Conservation (phyloP, 2,113 vertebrate genomes). For the Protobothrops flavoviridis region DNA sequence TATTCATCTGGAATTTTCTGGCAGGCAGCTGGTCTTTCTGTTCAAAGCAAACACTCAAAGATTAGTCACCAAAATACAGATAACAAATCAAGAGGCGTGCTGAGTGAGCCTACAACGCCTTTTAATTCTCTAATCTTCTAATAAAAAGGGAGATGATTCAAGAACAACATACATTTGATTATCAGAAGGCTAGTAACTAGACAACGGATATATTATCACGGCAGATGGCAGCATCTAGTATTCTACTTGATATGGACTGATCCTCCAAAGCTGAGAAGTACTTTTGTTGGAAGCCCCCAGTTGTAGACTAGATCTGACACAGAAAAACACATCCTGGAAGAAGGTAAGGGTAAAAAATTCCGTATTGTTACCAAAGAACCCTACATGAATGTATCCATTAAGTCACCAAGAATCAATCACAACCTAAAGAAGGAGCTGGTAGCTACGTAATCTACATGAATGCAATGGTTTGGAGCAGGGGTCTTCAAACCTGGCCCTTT, state of each 20-base stretch:
- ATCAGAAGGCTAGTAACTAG: not conserved
- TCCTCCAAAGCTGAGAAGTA: not conserved
- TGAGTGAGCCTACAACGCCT: conserved; percentile 21
- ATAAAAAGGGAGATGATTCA: conserved; percentile 19
- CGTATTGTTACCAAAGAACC: not conserved
- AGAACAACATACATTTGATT: conserved; percentile 7
- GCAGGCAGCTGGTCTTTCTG: conserved; percentile 23
- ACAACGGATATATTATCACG: not conserved
- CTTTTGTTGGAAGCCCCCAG: not conserved
- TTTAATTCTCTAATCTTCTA: not conserved
- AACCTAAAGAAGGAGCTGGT: not conserved
- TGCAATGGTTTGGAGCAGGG: not conserved
- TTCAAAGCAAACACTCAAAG: conserved; percentile 32
- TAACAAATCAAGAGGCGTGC: not conserved
- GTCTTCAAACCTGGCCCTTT: no score
- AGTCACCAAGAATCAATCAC: not conserved
- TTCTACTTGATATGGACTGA: not conserved
- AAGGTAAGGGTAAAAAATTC: not conserved
- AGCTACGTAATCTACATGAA: not conserved
- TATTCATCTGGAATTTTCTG: conserved; percentile 31
- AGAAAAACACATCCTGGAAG: not conserved
- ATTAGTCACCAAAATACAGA: conserved; percentile 46
- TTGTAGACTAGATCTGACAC: not conserved
- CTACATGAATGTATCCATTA: no score
- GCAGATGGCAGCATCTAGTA: not conserved